Conservation (phyloP, 2,113 vertebrate genomes). For the Amphiprion ocellaris region DNA sequence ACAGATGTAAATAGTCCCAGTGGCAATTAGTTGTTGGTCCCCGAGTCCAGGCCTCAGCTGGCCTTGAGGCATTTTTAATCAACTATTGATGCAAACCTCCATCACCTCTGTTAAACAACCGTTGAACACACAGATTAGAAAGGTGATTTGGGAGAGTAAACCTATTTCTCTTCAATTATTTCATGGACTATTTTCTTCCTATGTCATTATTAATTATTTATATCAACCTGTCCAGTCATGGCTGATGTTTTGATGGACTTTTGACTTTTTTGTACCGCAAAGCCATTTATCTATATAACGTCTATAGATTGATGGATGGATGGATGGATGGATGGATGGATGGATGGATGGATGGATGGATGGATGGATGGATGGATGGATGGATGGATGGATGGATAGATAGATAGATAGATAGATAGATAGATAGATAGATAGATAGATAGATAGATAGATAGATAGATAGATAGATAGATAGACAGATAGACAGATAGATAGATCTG, state of each 20-base stretch:
- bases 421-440: no score
- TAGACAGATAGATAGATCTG: no score
- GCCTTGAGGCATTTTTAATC: conserved; percentile 47
- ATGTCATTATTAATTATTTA: conserved; percentile 4
- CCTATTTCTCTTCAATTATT: background rate
- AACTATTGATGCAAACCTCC: conserved; percentile 33
- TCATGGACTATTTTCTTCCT: background rate
- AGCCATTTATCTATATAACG: no score
- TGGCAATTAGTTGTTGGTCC: conserved; percentile 23
- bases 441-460: no score
- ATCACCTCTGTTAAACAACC: conserved; percentile 29
- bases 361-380: no score
- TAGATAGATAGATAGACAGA: no score
- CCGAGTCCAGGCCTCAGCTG: conserved; percentile 18
- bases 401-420: no score
- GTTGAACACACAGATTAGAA: conserved; percentile 30
- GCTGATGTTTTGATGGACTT: background rate
- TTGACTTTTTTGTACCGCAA: no score
- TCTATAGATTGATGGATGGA: no score
- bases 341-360: no score
- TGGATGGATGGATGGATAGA: no score
- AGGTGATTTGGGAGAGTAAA: conserved; percentile 8
- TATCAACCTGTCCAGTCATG: background rate
- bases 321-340: no score
- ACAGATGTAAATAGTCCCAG: conserved; percentile 16